Evolutionary conservation across 64 coral and sea anemone species (phyloP).

Genomic region (Montipora sp.): DNA sequence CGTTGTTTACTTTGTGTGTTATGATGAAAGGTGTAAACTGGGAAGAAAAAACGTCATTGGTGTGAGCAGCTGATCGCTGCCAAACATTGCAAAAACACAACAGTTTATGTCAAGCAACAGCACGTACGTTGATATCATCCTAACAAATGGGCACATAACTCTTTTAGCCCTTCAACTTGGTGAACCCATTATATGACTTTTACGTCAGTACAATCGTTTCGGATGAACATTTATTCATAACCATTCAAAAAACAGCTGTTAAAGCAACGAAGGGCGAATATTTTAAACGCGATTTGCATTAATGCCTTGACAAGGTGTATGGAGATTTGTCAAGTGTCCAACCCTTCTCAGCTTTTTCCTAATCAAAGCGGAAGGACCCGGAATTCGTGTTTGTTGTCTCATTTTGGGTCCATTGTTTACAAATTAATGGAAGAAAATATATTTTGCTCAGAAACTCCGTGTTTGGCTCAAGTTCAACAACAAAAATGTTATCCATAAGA

Average conservation of each 20-base stretch:
- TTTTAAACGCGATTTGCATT: slow-evolving; percentile 4
- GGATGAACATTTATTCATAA: slow-evolving; percentile 14
- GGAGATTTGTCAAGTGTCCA: too few relatives aligned
- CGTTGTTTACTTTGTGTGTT: slow-evolving; percentile 16
- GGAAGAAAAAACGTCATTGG: neutral
- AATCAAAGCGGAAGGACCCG: neutral
- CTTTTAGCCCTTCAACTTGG: slow-evolving; percentile 18
- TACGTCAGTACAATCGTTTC: neutral
- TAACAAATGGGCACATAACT: neutral
- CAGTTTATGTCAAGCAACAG: slow-evolving; percentile 4
- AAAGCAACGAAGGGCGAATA: too few relatives aligned
- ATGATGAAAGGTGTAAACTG: neutral
- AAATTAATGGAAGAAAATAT: neutral
- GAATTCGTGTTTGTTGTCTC: neutral
- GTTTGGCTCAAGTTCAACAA: neutral
- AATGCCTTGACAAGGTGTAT: too few relatives aligned
- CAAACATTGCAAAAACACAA: neutral
- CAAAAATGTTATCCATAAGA: neutral
- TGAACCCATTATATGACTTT: neutral
- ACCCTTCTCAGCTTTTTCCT: too few relatives aligned
- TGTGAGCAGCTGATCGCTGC: neutral
- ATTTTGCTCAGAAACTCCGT: neutral
- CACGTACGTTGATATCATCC: neutral
- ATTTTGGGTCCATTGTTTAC: neutral
- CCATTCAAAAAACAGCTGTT: slow-evolving; percentile 1